Base-by-base conservation (phyloP, 2,888 invertebrate species). In the Anaspis maculata region DNA sequence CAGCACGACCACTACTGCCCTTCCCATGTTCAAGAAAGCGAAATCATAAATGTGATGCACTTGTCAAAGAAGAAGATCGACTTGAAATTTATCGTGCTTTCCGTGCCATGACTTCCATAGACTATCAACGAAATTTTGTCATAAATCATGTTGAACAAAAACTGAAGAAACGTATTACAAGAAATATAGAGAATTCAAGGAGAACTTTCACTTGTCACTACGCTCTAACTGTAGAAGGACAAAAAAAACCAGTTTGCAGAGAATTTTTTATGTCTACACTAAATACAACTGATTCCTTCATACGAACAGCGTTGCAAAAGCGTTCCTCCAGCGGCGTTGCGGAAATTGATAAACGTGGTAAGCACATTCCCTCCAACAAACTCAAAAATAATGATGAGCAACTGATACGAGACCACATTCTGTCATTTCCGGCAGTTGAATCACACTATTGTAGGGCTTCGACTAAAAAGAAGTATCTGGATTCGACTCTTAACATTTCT, bases 401-500 rank as follows among this genome's bases (percentile, higher is more conserved):
- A 6, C 9, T 19, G 5, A 6, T 19, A 9, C 19, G 19, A 5
- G 19, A 19, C 5, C 19, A 19, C 19, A 19, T 19, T 9, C 9
- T 19, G 19, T 19, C 19, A 9, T 19, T 19, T 19, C 19, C 19
- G 9, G 19, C 19, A 6, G 19, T 19, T 9, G 19, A 19, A 9
- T 19, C 19, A 6, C 19, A 19, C 9, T 25, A 25, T n/a, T 11
- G 11, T 10, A 7, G 25, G 25, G 5, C 5, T 5, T 25, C 11
- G 5, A 11, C 7, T 25, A 5, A 5, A 5, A 25, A 11, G n/a
- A 7, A 10, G 10, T 25, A 25, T 9, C 9, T 19, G 9, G 19
- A 19, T 19, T 19, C 19, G 9, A 33, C 34, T 14, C 24, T 48
- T 10, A 51, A 46, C 37, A 37, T 48, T 16, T 30, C 39, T 9